Base-by-base conservation (phyloP, 2,888 invertebrate genomes). In the Idaea straminata region DNA sequence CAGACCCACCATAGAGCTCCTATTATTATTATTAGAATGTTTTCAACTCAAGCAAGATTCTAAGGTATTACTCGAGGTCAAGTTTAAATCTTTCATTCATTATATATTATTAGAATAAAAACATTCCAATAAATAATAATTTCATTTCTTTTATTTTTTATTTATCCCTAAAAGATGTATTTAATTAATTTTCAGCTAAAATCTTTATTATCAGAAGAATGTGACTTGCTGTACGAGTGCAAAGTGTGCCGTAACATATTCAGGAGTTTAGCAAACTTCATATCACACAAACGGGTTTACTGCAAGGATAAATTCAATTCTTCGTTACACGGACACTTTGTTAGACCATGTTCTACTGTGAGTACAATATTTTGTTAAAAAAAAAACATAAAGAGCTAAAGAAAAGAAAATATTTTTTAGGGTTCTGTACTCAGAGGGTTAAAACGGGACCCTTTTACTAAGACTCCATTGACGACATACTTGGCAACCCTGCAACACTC, bases 161-260 rank as follows among this genome's bases (percentile, higher is more conserved):
- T n/a, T n/a, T 13, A 10, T 10, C 47, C 10, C 47, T 7, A 10
- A 7, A 6, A 13, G 47, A 47, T 47, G 47, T 47, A 7, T 47
- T 47, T 47, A 4, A 10, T 13, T 47, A 5, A 63, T 35, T 82
- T 94, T 76, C 87, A 97, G 96, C 94, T 97, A 35, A 95, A 95
- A 74, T 93, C 95, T 74, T 91, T 97, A 64, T 91, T 98, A 57
- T 91, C 95, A 47, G 94, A 96, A 80, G 98, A 98, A 91, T 98
- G 98, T 93, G 97, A 97, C 84, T 88, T 98, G 66, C 94, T 98
- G 77, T 96, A 97, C 87, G 98, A 98, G 87, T 98, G 98, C 87
- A 96, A 96, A 85, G 95, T 96, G 25, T 98, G 98, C 82, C 94
- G 96, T 57, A 97, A 96, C 80, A 93, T 98, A 79, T 98, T 97